Conservation (phyloP, 2,888 invertebrate species). For the Cyrtodaria siliqua region DNA sequence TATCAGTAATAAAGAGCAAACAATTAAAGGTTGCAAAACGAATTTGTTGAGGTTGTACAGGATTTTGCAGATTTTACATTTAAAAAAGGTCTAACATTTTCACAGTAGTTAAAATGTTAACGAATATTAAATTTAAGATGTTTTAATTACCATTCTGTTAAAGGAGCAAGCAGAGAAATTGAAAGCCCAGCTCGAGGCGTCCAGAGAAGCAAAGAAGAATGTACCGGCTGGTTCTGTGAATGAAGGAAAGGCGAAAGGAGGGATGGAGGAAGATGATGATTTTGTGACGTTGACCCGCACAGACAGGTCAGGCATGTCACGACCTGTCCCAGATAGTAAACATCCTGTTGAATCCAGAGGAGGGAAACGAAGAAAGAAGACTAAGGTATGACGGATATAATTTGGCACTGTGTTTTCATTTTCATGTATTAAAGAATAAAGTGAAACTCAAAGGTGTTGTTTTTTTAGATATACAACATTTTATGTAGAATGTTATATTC, state of each 20-base stretch:
- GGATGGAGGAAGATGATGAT: conserved; percentile 82
- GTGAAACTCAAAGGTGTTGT: no score
- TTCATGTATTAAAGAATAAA: no score
- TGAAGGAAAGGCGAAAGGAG: conserved; percentile 49
- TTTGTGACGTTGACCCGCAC: conserved; percentile 81
- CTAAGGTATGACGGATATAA: conserved; percentile 78
- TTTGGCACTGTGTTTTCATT: no score
- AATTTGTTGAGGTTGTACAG: no score
- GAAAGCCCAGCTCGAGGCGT: conserved; percentile 91
- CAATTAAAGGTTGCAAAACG: no score
- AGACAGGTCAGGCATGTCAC: conserved; percentile 89
- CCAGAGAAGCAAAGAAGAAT: conserved; percentile 87
- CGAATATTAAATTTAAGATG: no score
- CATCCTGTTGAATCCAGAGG: conserved; percentile 63
- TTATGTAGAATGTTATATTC: no score
- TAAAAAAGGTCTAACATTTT: no score
- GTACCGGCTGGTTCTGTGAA: conserved; percentile 41
- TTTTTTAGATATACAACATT: no score
- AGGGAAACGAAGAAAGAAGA: conserved; percentile 70
- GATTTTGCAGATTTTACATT: no score
- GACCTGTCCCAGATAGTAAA: conserved; percentile 87
- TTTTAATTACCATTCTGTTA: conserved; percentile 1
- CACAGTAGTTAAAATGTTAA: no score
- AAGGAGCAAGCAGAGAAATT: conserved; percentile 90
- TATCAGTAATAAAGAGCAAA: no score